Conservation (phyloP, 1,140 invertebrate species). For the Euwallacea similis region DNA sequence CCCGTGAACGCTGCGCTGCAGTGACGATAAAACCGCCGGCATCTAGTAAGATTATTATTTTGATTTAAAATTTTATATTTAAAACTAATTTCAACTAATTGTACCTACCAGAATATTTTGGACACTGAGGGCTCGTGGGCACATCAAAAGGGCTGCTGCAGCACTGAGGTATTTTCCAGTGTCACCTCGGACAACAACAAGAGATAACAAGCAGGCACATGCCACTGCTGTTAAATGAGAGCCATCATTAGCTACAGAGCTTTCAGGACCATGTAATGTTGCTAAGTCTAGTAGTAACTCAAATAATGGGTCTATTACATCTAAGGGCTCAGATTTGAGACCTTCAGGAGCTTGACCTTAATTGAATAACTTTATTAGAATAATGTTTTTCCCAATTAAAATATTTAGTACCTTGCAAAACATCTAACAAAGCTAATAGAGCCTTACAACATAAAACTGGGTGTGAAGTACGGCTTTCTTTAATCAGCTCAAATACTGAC, state of each 20-base stretch:
- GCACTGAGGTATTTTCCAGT: slow-evolving; percentile 90
- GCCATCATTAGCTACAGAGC: slow-evolving; percentile 61
- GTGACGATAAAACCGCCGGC: slow-evolving; percentile 79
- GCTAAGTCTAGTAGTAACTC: slow-evolving; percentile 77
- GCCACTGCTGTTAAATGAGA: slow-evolving; percentile 80
- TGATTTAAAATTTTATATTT: too few species aligned
- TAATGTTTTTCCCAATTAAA: neutral
- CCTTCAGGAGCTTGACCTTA: slow-evolving; percentile 77
- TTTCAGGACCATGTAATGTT: slow-evolving; percentile 65
- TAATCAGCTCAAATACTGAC: slow-evolving; percentile 89
- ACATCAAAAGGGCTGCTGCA: slow-evolving; percentile 86
- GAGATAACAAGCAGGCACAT: slow-evolving; percentile 85
- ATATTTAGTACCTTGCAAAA: slow-evolving; percentile 69
- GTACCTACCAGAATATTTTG: slow-evolving; percentile 75
- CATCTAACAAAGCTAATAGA: slow-evolving; percentile 82
- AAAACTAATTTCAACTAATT: too few species aligned
- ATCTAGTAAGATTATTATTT: slow-evolving; percentile 60
- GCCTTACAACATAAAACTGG: slow-evolving; percentile 85
- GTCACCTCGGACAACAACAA: slow-evolving; percentile 90
- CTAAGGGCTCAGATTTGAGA: slow-evolving; percentile 65
- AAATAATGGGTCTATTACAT: slow-evolving; percentile 79
- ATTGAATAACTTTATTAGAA: neutral
- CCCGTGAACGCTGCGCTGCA: slow-evolving; percentile 88
- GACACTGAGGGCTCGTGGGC: slow-evolving; percentile 70
- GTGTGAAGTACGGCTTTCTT: slow-evolving; percentile 80